Conservation (phyloP, 2,888 invertebrate genomes). For the Nasonovia ribisnigri region DNA sequence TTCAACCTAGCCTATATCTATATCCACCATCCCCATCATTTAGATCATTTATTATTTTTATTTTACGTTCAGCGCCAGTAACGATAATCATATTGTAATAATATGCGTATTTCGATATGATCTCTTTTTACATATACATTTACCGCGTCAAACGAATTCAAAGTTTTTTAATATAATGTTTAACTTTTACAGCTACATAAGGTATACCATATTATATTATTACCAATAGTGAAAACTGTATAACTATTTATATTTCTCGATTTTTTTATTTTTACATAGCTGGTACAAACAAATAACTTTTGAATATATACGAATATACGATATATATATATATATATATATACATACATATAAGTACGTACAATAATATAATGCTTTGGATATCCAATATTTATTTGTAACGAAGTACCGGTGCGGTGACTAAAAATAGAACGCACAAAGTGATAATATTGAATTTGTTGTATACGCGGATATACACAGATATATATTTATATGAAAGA, state of each 20-base stretch:
- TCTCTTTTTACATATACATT: conserved; percentile 2
- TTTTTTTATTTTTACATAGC: neutral
- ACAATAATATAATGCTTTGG: neutral
- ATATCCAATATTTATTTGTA: conserved; percentile 29
- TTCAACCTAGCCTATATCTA: neutral
- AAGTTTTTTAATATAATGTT: conserved; percentile 21
- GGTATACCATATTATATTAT: neutral
- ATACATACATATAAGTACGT: too few relatives aligned
- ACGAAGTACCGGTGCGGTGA: neutral
- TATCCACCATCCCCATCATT: neutral
- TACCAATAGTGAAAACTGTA: neutral
- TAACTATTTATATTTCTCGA: neutral
- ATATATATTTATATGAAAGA: neutral
- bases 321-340: neutral
- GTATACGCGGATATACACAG: neutral
- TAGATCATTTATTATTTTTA: neutral
- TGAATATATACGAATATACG: neutral
- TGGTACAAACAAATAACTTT: conserved; percentile 19
- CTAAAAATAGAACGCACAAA: neutral
- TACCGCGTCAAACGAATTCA: neutral
- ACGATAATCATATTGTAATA: neutral
- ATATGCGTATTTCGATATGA: neutral
- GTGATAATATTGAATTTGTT: conserved; percentile 27
- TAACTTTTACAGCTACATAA: neutral
- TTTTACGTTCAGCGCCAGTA: neutral